phyloP scores from a whole-genome alignment of 2,888 invertebrate species.

The Hemicrepidius hirtus region DNA sequence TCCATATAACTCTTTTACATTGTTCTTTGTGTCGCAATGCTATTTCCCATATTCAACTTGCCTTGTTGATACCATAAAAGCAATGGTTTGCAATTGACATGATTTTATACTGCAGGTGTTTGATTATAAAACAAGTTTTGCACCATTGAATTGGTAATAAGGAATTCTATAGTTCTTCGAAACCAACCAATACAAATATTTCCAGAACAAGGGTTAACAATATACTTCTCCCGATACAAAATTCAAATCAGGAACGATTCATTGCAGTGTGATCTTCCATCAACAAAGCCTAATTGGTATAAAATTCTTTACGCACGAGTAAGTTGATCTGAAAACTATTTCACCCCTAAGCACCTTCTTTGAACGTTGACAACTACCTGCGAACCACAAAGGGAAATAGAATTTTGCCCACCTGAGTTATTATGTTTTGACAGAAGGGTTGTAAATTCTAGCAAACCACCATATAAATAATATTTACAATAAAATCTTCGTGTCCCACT shows the following conservation, averaged over 20 bases:
- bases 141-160: background rate
- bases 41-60: slow-evolving; percentile 1
- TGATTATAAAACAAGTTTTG: background rate
- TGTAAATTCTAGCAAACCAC: slow-evolving; percentile 49
- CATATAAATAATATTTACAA: slow-evolving; percentile 36
- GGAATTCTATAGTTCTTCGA: too few species aligned
- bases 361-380: slow-evolving; percentile 43
- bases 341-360: slow-evolving; percentile 4
- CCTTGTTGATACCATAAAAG: slow-evolving; percentile 4
- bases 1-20: background rate
- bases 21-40: background rate
- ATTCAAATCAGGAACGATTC: too few species aligned
- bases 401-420: slow-evolving; percentile 41
- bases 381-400: slow-evolving; percentile 26
- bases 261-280: too few species aligned
- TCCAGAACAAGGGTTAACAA: too few species aligned
- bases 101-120: background rate
- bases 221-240: too few species aligned
- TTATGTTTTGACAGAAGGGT: slow-evolving; percentile 52
- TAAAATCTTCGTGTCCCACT: slow-evolving; percentile 20
- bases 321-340: background rate
- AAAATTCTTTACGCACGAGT: slow-evolving; percentile 12
- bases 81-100: background rate
- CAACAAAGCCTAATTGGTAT: slow-evolving; percentile 12
- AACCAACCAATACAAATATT: too few species aligned